These are phyloP conservation scores for Anodontia alba DNA, from an alignment of 2,888 invertebrate species.

Conservation along the genomic window DNA sequence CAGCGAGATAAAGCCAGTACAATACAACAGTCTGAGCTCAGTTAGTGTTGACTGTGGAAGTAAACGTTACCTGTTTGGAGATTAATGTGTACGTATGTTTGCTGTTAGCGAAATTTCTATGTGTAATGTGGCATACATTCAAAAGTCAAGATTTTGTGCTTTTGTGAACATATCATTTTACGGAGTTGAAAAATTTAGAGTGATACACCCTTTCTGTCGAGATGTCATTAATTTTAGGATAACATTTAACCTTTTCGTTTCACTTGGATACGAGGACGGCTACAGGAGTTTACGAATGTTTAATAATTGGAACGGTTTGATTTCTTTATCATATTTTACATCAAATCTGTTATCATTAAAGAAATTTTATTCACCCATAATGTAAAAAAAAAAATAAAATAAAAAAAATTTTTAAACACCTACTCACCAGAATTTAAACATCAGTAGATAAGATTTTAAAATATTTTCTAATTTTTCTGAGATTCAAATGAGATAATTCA, in stretches of 20 bases:
- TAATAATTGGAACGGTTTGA: neutral
- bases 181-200: slow-evolving; percentile 4
- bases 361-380: too few relatives aligned
- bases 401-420: too few relatives aligned
- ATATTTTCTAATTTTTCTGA: too few relatives aligned
- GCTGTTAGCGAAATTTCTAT: slow-evolving; percentile 17
- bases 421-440: too few relatives aligned
- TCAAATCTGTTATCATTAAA: too few relatives aligned
- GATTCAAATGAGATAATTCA: too few relatives aligned
- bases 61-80: neutral
- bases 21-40: neutral
- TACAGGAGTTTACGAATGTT: neutral
- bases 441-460: too few relatives aligned
- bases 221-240: slow-evolving; percentile 12
- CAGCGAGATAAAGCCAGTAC: slow-evolving; percentile 13
- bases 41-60: neutral
- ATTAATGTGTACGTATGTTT: slow-evolving; percentile 25
- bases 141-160: slow-evolving; percentile 22
- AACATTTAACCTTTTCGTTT: slow-evolving; percentile 10
- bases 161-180: slow-evolving; percentile 17
- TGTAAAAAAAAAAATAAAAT: too few relatives aligned
- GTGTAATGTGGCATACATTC: slow-evolving; percentile 21
- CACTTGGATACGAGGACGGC: neutral
- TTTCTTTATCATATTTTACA: neutral
- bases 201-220: slow-evolving; percentile 8